Evolutionary conservation across 2,113 vertebrate genomes (phyloP).

Genomic region (Mesoclemmys tuberculata): DNA sequence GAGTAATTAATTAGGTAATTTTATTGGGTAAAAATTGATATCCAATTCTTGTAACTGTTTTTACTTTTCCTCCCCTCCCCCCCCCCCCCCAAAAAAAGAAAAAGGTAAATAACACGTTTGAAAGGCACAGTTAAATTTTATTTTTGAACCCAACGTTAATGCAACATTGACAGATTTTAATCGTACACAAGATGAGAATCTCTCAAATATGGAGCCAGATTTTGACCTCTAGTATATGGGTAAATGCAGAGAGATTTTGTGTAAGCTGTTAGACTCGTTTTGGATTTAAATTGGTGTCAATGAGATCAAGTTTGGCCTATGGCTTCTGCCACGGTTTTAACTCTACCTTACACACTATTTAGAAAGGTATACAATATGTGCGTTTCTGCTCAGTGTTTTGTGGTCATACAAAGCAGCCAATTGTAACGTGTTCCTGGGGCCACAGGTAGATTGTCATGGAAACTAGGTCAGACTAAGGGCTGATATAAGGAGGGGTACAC

Average conservation of each 20-base stretch:
- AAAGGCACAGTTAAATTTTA: not conserved
- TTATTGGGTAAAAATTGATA: not conserved
- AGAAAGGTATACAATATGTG: too few relatives aligned
- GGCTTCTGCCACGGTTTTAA: not conserved
- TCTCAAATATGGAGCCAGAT: not conserved
- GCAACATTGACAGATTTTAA: not conserved
- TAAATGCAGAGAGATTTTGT: not conserved
- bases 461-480: not conserved
- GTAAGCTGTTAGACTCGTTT: not conserved
- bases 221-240: not conserved
- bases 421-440: not conserved
- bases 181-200: not conserved
- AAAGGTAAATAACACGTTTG: not conserved
- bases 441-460: not conserved
- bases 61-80: not conserved
- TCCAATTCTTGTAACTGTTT: not conserved
- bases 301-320: not conserved
- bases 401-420: not conserved
- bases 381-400: accelerated
- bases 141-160: not conserved
- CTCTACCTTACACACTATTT: not conserved
- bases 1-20: not conserved
- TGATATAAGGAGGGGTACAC: not conserved
- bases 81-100: not conserved
- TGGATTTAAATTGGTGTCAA: not conserved